Evolutionary conservation across 2,888 invertebrate species (phyloP).

Genomic region (Drosophila robusta): DNA sequence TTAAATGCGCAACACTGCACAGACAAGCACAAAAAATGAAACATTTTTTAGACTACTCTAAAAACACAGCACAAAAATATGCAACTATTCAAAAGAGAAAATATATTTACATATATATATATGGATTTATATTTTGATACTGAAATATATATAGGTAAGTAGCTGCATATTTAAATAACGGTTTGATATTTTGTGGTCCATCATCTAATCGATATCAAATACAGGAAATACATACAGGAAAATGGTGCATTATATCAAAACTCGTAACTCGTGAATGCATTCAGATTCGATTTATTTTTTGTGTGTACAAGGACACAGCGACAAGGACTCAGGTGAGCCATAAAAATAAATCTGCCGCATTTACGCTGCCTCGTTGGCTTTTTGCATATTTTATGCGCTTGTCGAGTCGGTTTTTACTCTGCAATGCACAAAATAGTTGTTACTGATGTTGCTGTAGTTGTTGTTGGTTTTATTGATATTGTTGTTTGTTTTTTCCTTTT

Average conservation of each 20-base stretch:
- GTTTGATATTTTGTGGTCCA: constrained; percentile 31
- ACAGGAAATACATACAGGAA: constrained; percentile 19
- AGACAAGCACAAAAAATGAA: not conserved
- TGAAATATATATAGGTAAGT: constrained; percentile 6
- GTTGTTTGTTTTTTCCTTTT: constrained; percentile 58
- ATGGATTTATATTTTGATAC: constrained; percentile 17
- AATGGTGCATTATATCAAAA: constrained; percentile 37
- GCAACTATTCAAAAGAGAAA: not conserved
- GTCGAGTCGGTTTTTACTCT: constrained; percentile 54
- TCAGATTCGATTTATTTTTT: constrained; percentile 38
- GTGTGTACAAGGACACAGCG: constrained; percentile 30
- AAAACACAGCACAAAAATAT: not conserved
- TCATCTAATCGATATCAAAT: constrained; percentile 30
- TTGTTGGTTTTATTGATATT: constrained; percentile 33
- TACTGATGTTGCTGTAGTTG: constrained; percentile 7
- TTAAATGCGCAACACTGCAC: constrained; percentile 22
- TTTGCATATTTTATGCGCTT: constrained; percentile 72
- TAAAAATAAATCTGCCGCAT: constrained; percentile 77
- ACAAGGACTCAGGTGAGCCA: constrained; percentile 60
- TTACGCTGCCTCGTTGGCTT: constrained; percentile 72
- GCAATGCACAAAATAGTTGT: constrained; percentile 55
- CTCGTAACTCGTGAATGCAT: constrained; percentile 3
- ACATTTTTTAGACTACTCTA: not conserved
- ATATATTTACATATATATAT: constrained; percentile 1
- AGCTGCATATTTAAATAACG: constrained; percentile 6